phyloP scores from a whole-genome alignment of 2,113 vertebrate genomes.

The Trochalopteron elliotii region DNA sequence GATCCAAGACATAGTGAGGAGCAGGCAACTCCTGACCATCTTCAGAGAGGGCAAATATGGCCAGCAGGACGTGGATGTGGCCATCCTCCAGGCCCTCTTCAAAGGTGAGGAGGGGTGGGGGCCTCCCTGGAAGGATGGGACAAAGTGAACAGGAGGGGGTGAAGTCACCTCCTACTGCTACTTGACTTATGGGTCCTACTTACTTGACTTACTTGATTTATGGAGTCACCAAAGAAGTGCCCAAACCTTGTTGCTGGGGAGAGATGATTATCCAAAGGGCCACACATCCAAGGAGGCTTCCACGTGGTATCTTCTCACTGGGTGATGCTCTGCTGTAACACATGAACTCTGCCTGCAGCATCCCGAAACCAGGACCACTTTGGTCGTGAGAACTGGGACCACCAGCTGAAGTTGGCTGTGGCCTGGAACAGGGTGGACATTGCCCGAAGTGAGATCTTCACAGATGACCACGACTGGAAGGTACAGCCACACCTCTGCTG shows the following conservation, averaged over 20 bases:
- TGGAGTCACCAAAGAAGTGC: not conserved
- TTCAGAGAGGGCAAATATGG: constrained; percentile 84
- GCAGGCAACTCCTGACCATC: constrained; percentile 84
- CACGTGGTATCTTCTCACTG: rapidly evolving
- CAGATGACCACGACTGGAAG: constrained; percentile 90
- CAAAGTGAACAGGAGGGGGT: not conserved
- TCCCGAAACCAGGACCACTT: constrained; percentile 78
- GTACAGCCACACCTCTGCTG: constrained; percentile 42
- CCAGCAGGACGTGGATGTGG: constrained; percentile 88
- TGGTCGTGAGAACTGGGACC: constrained; percentile 81
- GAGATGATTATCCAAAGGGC: not conserved
- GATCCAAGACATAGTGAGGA: constrained; percentile 93
- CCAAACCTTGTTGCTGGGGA: not conserved
- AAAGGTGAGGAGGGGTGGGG: constrained; percentile 81
- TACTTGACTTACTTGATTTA: not conserved
- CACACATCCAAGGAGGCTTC: not conserved
- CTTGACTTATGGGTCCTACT: not conserved
- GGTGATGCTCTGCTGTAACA: not conserved
- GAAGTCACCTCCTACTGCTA: not conserved
- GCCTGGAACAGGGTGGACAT: constrained; percentile 96
- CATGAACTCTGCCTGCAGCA: constrained; percentile 60
- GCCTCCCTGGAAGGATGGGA: not conserved
- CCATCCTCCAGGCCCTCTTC: constrained; percentile 91
- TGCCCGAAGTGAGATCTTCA: constrained; percentile 91
- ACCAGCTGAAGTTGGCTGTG: constrained; percentile 92